Conservation (phyloP, 2,797 vertebrate species). For the Sarcoramphus papa region DNA sequence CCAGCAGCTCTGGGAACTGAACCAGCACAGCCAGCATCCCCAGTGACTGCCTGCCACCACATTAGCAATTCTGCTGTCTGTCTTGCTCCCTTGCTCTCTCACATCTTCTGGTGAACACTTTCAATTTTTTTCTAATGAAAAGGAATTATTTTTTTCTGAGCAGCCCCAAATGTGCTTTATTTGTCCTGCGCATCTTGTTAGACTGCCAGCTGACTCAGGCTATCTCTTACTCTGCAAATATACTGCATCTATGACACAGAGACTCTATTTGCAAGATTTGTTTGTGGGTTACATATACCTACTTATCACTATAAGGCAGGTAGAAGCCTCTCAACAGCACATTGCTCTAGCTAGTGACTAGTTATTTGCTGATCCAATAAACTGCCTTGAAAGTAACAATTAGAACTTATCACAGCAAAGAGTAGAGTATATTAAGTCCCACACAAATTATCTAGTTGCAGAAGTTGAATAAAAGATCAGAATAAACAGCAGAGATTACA, state of each 20-base stretch:
- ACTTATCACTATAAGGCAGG: neutral
- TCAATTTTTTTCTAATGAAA: neutral
- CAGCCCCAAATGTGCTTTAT: neutral
- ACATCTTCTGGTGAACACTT: neutral
- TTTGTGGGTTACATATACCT: neutral
- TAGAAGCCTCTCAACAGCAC: neutral
- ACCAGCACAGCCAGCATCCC: neutral
- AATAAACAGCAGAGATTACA: constrained; percentile 1
- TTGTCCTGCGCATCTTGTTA: neutral
- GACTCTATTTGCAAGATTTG: neutral
- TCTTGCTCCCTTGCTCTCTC: neutral
- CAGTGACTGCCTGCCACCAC: neutral
- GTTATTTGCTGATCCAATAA: constrained; percentile 10
- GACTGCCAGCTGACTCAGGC: neutral
- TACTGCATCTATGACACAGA: neutral
- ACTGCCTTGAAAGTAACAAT: constrained; percentile 8
- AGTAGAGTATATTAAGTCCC: constrained; percentile 42
- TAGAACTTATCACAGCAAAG: neutral
- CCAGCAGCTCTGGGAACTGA: neutral
- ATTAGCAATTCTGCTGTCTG: neutral
- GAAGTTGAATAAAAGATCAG: constrained; percentile 21
- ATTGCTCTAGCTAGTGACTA: neutral
- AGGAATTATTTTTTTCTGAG: neutral
- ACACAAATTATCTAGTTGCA: neutral
- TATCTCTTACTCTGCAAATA: neutral